Evolutionary conservation across 37 sponge, comb jelly and placozoan species (phyloP).

Genomic region (Hormiphora californensis): DNA sequence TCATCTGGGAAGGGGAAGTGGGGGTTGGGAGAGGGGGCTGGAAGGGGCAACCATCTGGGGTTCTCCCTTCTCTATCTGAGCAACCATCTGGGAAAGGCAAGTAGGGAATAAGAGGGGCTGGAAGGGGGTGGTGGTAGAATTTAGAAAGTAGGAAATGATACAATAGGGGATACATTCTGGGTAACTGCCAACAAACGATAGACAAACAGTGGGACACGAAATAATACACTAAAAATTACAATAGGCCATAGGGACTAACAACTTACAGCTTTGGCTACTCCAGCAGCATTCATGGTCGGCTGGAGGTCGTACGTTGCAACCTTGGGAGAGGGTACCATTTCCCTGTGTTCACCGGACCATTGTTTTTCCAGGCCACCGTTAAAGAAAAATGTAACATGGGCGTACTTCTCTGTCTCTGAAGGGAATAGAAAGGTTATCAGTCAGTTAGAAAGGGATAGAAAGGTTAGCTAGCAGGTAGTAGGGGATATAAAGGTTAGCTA

Average conservation of each 20-base stretch:
- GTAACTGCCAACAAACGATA: too few relatives aligned
- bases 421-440: neutral
- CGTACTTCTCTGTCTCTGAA: constrained; percentile 97
- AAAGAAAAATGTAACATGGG: constrained; percentile 99
- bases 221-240: neutral
- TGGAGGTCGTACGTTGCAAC: constrained; percentile 92
- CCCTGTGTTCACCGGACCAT: constrained; percentile 69
- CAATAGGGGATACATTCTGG: too few relatives aligned
- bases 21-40: too few relatives aligned
- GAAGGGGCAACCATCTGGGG: too few relatives aligned
- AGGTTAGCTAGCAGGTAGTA: neutral
- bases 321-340: constrained; percentile 91
- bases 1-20: too few relatives aligned
- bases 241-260: neutral
- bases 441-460: neutral
- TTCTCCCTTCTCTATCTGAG: too few relatives aligned
- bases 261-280: constrained; percentile 78
- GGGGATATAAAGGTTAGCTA: neutral
- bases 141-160: too few relatives aligned
- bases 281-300: constrained; percentile 91
- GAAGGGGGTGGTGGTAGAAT: too few relatives aligned
- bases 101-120: too few relatives aligned
- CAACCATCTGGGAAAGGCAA: too few relatives aligned
- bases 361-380: constrained; percentile 85
- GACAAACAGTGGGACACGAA: neutral